phyloP scores from a whole-genome alignment of 2,113 vertebrate genomes.

The Dermatemys mawii region DNA sequence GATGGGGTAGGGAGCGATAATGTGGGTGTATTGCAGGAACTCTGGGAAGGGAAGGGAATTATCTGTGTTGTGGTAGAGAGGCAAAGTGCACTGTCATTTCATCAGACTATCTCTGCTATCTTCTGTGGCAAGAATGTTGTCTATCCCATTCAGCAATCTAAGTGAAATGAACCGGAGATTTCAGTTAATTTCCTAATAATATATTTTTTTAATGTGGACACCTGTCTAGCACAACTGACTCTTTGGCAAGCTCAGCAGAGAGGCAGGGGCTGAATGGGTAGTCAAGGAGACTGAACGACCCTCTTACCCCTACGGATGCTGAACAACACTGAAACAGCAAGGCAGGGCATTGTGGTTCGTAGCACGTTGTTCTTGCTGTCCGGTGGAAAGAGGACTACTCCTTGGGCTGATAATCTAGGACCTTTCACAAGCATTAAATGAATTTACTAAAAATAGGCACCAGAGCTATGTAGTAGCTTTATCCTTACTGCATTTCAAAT shows the following conservation, averaged over 20 bases:
- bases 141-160: neutral
- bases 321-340: rapidly evolving
- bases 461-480: neutral
- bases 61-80: neutral
- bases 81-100: neutral
- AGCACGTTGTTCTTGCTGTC: neutral
- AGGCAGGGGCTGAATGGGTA: rapidly evolving
- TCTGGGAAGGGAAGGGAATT: neutral
- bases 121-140: neutral
- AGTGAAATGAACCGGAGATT: neutral
- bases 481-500: neutral
- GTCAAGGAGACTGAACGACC: rapidly evolving
- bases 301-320: neutral
- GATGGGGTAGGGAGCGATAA: rapidly evolving
- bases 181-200: neutral
- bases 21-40: rapidly evolving
- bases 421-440: rapidly evolving
- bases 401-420: neutral
- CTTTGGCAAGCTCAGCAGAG: rapidly evolving
- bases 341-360: neutral
- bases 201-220: too few species aligned
- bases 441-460: constrained; percentile 34
- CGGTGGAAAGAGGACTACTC: too few species aligned
- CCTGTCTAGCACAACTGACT: neutral
- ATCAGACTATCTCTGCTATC: neutral